phyloP scores from a whole-genome alignment of 2,888 invertebrate genomes.

The Lasioglossum leucozonium region DNA sequence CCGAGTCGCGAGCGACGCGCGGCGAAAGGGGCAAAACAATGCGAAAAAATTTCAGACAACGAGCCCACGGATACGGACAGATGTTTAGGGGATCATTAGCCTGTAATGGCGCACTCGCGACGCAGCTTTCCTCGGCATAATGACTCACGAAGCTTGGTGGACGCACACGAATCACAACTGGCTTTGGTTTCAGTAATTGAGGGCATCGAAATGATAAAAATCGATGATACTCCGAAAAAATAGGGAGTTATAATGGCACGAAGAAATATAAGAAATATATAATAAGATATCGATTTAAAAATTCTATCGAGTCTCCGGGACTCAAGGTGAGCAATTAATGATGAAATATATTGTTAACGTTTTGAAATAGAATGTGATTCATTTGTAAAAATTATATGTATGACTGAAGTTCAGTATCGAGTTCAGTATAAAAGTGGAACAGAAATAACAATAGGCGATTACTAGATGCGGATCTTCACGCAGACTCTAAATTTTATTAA shows the following conservation, averaged over 20 bases:
- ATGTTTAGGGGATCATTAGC: conserved; percentile 74
- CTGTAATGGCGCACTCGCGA: conserved; percentile 59
- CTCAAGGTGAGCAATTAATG: too few species aligned
- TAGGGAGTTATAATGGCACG: background rate
- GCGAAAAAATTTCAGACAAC: conserved; percentile 47
- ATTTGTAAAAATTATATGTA: too few species aligned
- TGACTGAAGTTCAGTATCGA: too few species aligned
- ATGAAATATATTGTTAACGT: too few species aligned
- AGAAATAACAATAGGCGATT: too few species aligned
- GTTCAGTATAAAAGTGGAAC: too few species aligned
- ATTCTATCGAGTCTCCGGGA: too few species aligned
- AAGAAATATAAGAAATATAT: too few species aligned
- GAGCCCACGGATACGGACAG: conserved; percentile 69
- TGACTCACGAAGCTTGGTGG: conserved; percentile 39
- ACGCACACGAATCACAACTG: background rate
- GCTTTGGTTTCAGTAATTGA: background rate
- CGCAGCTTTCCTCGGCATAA: conserved; percentile 52
- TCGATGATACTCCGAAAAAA: background rate
- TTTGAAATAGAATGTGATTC: too few species aligned
- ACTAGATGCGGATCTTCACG: too few species aligned
- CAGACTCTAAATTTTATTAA: too few species aligned
- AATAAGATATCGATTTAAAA: too few species aligned
- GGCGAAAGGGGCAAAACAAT: conserved; percentile 39
- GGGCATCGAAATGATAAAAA: background rate
- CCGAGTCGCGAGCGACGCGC: conserved; percentile 24